Conservation (phyloP, 2,113 vertebrate genomes). For the Hippolais icterina region DNA sequence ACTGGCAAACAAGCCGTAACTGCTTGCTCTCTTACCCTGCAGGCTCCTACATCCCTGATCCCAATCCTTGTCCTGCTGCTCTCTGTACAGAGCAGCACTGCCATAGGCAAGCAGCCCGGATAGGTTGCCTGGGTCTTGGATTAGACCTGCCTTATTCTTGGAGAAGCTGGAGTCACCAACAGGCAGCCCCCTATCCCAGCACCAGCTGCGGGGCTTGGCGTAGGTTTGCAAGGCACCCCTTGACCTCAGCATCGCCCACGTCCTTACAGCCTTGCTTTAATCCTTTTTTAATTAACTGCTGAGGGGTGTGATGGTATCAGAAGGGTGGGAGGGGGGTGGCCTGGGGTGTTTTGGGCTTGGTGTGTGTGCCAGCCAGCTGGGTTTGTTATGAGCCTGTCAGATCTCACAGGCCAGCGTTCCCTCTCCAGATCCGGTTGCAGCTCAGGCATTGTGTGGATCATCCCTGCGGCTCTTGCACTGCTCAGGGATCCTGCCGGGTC, state of each 20-base stretch:
- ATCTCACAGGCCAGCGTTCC: background rate
- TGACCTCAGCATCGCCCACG: conserved; percentile 10
- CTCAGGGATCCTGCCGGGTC: background rate
- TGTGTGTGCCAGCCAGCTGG: conserved; percentile 41
- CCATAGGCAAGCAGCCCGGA: rapidly evolving
- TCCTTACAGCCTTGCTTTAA: conserved; percentile 39
- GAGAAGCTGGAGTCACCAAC: background rate
- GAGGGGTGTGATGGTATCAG: conserved; percentile 49
- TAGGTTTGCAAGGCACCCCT: conserved; percentile 14
- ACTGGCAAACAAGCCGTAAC: background rate
- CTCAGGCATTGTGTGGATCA: background rate
- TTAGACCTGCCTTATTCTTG: background rate
- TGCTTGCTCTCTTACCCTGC: background rate
- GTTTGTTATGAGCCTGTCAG: conserved; percentile 27
- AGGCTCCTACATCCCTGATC: background rate
- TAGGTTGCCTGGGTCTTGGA: background rate
- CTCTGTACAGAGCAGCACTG: background rate
- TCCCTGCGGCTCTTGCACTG: background rate
- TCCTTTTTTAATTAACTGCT: conserved; percentile 58
- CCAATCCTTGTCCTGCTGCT: background rate
- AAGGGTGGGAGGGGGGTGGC: conserved; percentile 34
- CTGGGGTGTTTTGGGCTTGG: conserved; percentile 37
- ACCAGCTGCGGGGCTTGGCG: background rate
- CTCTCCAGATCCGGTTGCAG: background rate
- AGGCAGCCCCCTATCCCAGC: conserved; percentile 7